These are phyloP conservation scores for Myiozetetes cayanensis DNA, from an alignment of 2,113 vertebrate genomes.

Conservation along the genomic window DNA sequence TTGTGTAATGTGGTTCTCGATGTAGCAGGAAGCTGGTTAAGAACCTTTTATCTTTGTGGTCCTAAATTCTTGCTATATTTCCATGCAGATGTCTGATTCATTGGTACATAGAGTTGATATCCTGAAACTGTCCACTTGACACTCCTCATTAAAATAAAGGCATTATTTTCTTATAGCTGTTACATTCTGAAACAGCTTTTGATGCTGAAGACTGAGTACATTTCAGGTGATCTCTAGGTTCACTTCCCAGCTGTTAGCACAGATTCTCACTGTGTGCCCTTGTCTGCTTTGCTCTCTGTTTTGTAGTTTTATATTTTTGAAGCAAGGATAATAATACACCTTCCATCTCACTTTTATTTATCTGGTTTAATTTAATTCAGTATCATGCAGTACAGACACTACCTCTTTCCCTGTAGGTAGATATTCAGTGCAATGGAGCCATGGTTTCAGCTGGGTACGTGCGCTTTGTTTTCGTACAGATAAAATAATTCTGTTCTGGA, in stretches of 20 bases:
- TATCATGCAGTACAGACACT: not conserved
- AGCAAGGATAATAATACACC: not conserved
- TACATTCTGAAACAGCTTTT: not conserved
- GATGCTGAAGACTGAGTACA: not conserved
- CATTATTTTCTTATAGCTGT: not conserved
- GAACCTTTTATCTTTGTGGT: not conserved
- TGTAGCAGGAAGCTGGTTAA: not conserved
- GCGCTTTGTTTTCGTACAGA: not conserved
- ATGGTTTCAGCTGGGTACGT: not conserved
- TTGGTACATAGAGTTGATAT: not conserved
- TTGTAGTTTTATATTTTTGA: not conserved
- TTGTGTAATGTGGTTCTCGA: not conserved
- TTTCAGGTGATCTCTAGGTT: not conserved
- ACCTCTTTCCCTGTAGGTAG: not conserved
- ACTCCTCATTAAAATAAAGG: not conserved
- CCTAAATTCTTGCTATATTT: not conserved
- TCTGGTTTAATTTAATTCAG: not conserved
- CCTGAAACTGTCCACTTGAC: not conserved
- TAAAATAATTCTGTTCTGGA: not conserved
- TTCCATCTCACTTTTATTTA: not conserved
- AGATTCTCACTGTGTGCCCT: not conserved
- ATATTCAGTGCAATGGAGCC: not conserved
- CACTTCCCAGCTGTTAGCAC: not conserved
- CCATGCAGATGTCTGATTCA: not conserved
- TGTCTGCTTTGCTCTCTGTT: not conserved